Evolutionary conservation across 2,888 invertebrate genomes (phyloP).

Genomic region (Kryphioiulus occultus): DNA sequence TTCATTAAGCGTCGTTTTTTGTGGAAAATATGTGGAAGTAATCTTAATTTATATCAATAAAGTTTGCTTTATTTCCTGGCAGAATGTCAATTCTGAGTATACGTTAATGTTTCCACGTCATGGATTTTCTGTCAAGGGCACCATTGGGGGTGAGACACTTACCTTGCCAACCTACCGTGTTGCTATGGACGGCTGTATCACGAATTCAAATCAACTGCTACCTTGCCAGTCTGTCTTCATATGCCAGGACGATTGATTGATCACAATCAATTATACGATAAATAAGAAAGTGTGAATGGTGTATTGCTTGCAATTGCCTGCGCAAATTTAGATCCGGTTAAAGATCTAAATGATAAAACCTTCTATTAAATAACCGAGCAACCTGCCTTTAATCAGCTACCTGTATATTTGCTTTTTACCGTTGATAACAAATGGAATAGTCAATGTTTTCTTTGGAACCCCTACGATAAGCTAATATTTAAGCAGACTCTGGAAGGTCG

Average conservation of each 20-base stretch:
- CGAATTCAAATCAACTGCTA: neutral
- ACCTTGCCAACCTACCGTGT: neutral
- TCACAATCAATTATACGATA: neutral
- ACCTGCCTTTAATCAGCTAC: no score
- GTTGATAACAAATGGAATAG: no score
- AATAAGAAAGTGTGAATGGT: neutral
- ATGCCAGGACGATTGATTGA: neutral
- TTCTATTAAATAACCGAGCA: no score
- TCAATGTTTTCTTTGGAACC: no score
- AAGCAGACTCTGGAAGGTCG: no score
- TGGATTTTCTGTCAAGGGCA: neutral
- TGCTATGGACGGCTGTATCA: neutral
- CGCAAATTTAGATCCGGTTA: no score
- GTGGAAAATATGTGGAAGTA: neutral
- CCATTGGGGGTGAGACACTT: neutral
- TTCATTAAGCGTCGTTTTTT: neutral
- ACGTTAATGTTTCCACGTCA: neutral
- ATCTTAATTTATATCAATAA: neutral
- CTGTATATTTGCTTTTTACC: no score
- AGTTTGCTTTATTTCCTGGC: neutral
- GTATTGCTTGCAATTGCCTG: neutral
- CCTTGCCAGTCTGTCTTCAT: neutral
- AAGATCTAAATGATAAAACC: no score
- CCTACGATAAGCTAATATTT: no score
- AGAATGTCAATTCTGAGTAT: neutral